Evolutionary conservation across 2,888 invertebrate genomes (phyloP), one percentile per base, ranked within the genome.

Genomic region (Alviniconcha strummeri): DNA sequence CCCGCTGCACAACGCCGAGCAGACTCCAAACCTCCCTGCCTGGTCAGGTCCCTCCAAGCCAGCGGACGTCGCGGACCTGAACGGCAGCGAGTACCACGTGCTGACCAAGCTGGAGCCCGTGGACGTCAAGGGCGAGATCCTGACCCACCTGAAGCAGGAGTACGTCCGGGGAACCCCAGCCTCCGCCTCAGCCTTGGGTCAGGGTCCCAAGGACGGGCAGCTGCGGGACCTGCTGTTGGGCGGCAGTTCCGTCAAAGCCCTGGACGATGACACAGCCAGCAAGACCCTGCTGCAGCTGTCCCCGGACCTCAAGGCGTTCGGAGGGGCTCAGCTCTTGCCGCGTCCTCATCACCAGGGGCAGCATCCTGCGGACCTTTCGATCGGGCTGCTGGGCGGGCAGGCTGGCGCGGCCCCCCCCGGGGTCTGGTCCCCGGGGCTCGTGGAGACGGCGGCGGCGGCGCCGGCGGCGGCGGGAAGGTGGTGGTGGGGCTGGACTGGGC

Each of bases 261-360:
- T 55, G 19, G 77, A 56, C 5, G 77, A 77, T 56, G 77, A 77
- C 36, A 57, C 57, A 8, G 60, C 57, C 60, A 77, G 77, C 57
- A 57, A 77, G 57, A 19, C 57, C 13, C 56, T 77, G 11, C 19
- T 77, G 19, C 19, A 77, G 19, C 77, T 77, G n/a, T 55, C 77
- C 6, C 56, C 55, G 7, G 77, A 77, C 77, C 6, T 19, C 7
- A 77, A 57, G 19, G 13, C n/a, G n/a, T 11, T n/a, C 4, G 55
- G 17, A 6, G 17, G 15, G 17, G 17, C 55, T 5, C 55, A 7
- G 15, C 17, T 75, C 55, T 5, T n/a, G 5, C 9, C 72, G 36
- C 36, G 36, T 36, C 36, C 36, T 36, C 36, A 36, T 36, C 36
- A 36, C 36, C 36, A 36, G 36, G 3, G 36, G 60, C 60, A 13